A percentile compares a stretch with the other conserved stretches of the same genome.
Conservation (phyloP, 2,888 invertebrate genomes). For the Hyles lineata region DNA sequence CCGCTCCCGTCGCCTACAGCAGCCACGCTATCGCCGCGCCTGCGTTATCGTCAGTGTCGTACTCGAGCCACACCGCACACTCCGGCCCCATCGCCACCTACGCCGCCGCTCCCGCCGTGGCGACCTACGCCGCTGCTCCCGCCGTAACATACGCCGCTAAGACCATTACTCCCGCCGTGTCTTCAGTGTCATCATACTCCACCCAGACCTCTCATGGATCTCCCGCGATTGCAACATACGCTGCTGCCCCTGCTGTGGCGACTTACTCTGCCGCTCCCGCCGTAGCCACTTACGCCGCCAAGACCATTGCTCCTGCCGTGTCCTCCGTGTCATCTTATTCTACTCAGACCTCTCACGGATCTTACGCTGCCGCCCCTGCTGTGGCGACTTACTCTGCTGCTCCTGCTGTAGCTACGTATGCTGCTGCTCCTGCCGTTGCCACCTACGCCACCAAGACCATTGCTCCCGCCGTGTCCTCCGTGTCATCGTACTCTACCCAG, state of each 20-base stretch:
- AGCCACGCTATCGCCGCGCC: slow-evolving; percentile 70
- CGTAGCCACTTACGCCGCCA: slow-evolving; percentile 72
- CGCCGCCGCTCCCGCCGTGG: slow-evolving; percentile 56
- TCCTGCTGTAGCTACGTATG: slow-evolving; percentile 45
- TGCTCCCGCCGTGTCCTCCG: slow-evolving; percentile 60
- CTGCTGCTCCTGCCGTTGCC: slow-evolving; percentile 49
- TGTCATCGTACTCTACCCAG: slow-evolving; percentile 61
- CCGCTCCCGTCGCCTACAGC: slow-evolving; percentile 78
- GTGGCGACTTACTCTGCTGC: slow-evolving; percentile 59
- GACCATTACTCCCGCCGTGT: slow-evolving; percentile 53
- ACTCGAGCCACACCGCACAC: slow-evolving; percentile 44
- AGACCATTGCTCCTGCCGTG: slow-evolving; percentile 62
- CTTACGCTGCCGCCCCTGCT: slow-evolving; percentile 41
- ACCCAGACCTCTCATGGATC: slow-evolving; percentile 42
- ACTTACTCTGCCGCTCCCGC: slow-evolving; percentile 66
- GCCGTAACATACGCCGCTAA: slow-evolving; percentile 70
- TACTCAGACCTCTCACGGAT: slow-evolving; percentile 45
- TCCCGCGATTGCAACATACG: slow-evolving; percentile 47
- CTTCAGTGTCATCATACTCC: slow-evolving; percentile 51
- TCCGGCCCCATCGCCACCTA: slow-evolving; percentile 49
- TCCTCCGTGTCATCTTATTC: slow-evolving; percentile 53
- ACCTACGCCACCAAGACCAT: slow-evolving; percentile 53
- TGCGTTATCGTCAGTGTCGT: slow-evolving; percentile 65
- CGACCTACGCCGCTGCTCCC: slow-evolving; percentile 53
- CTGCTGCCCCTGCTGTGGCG: slow-evolving; percentile 57